Percentiles rank a stretch among this genome's conserved stretches.
Evolutionary conservation across 2,888 invertebrate genomes (phyloP).

Genomic region (Rhynchonema sp.): DNA sequence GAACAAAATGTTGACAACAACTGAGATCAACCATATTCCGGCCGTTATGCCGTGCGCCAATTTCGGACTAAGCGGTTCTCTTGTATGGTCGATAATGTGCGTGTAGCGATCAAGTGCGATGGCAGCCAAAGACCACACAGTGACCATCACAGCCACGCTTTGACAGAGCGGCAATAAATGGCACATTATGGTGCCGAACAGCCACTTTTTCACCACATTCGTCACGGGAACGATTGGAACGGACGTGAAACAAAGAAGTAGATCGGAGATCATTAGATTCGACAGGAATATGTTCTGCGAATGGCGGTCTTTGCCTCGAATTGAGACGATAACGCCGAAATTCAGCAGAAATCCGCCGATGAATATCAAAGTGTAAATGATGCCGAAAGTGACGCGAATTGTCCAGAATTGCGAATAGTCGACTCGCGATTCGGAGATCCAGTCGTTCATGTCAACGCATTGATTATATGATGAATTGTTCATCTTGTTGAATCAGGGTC

Average conservation of each 20-base stretch:
- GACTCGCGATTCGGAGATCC: background rate
- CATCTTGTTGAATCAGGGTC: too few species aligned
- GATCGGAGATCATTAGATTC: constrained; percentile 76
- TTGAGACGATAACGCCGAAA: background rate
- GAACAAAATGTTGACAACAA: background rate
- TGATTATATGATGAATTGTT: too few species aligned
- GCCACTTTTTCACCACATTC: constrained; percentile 67
- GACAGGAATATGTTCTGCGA: background rate
- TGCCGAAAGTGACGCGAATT: background rate
- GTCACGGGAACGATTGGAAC: constrained; percentile 87
- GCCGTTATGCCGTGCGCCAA: background rate
- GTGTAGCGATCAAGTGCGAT: constrained; percentile 88
- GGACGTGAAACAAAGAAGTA: constrained; percentile 66
- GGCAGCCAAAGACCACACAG: constrained; percentile 75
- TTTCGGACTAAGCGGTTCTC: constrained; percentile 50
- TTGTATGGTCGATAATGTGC: constrained; percentile 82
- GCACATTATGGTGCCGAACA: constrained; percentile 67
- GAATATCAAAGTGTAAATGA: background rate
- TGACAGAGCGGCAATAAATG: constrained; percentile 74
- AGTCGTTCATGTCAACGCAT: background rate
- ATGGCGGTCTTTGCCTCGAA: too few species aligned
- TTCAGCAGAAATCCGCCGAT: background rate
- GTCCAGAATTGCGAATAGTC: background rate
- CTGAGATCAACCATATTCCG: background rate
- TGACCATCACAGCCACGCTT: constrained; percentile 84